Base-by-base conservation (phyloP, 2,797 vertebrate genomes). In the Artibeus lituratus region DNA sequence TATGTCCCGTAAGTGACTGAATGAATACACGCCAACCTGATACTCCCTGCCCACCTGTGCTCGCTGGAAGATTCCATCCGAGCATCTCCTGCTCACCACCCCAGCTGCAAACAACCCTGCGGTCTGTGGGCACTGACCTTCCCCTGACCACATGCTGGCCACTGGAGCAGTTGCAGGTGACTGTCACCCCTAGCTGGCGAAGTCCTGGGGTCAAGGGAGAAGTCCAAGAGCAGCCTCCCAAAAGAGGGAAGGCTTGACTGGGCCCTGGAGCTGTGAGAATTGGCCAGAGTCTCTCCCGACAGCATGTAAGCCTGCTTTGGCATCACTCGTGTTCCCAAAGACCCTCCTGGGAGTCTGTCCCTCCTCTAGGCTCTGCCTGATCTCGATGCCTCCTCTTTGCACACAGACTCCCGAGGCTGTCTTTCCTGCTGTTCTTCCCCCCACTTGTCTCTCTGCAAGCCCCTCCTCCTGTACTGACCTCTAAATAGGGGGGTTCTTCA, bases 21-120 rank as follows among this genome's bases (percentile, higher is more conserved):
- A 44, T 21, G 55, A 21, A 16, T 35, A 62, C 22, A 11, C 2
- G 1, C 16, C 51, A 3, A 15, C 5, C 0, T 12, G 44, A 24
- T n/a, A 47, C 12, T 57, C 11, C 7, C 2, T 0, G 1, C 47
- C 72, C 29, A 9, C 12, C 26, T 1, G 0, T 7, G 15, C 6
- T 32, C 32, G 37, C 49, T 9, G 49, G 37, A 19, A 0, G 26
- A 24, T 15, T 35, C 42, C 18, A 19, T 15, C 51, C 32, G 32
- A 59, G n/a, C 32, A 0, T 42, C 67, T 22, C 22, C 29, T 0
- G 5, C 2, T 26, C 81, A 11, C 32, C 44, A 1, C 3, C 51
- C 74, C 59, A 57, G 59, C 82, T 39, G 47, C 15, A 55, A 21
- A 44, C 15, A n/a, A 26, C 42, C 77, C 74, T 32, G 16, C 24